A percentile compares a stretch with the other conserved stretches of the same genome.
These are phyloP conservation scores for Puma concolor DNA, from an alignment of 2,113 vertebrate genomes.

Conservation along the genomic window DNA sequence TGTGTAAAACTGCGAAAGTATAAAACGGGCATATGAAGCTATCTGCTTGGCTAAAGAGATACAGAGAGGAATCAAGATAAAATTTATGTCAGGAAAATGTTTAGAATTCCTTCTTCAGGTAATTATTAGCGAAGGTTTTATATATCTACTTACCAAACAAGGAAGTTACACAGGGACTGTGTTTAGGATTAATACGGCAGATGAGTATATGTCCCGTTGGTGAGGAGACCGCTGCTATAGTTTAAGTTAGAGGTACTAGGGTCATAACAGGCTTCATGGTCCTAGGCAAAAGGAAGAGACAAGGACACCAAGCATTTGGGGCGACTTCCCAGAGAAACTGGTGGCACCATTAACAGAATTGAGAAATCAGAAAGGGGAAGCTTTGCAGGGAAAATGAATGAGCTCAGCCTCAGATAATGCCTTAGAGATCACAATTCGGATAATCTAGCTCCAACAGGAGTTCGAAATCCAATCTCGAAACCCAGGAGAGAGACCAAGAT, in stretches of 20 bases:
- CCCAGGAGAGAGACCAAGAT: slow-evolving; percentile 68
- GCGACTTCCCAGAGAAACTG: background rate
- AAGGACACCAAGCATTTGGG: background rate
- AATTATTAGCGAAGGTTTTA: background rate
- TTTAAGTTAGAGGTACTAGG: background rate
- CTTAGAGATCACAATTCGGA: slow-evolving; percentile 62
- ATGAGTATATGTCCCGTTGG: background rate
- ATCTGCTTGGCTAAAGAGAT: background rate
- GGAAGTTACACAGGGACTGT: background rate
- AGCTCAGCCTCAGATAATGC: slow-evolving; percentile 50
- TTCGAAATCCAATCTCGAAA: slow-evolving; percentile 78
- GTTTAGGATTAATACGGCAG: background rate
- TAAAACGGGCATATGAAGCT: background rate
- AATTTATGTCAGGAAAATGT: background rate
- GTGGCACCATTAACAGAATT: background rate
- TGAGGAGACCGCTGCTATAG: background rate
- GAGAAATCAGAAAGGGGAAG: background rate
- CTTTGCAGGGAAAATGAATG: slow-evolving; percentile 58
- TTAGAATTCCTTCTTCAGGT: background rate
- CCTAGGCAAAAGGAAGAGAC: background rate
- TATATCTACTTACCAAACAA: background rate
- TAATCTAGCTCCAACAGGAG: slow-evolving; percentile 69
- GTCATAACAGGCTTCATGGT: background rate
- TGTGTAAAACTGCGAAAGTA: background rate
- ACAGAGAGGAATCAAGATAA: background rate